Conservation (phyloP, 1,140 invertebrate genomes). For the Eupeodes corollae region DNA sequence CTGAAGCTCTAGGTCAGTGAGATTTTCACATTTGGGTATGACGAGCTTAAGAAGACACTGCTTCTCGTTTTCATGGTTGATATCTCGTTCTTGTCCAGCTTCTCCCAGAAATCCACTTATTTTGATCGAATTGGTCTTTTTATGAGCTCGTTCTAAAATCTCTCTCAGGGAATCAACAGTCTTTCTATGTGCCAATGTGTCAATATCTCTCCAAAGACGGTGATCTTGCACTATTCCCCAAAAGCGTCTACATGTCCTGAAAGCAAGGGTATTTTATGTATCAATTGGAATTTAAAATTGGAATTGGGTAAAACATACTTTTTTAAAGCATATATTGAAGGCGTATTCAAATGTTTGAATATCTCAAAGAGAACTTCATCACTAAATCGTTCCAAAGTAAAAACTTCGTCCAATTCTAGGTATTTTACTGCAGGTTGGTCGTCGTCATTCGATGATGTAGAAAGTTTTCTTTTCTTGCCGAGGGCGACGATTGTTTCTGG, state of each 20-base stretch:
- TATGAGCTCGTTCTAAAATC: conserved; percentile 37
- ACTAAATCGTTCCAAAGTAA: conserved; percentile 28
- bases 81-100: conserved; percentile 26
- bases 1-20: conserved; percentile 41
- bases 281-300: not conserved
- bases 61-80: conserved; percentile 25
- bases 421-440: no score
- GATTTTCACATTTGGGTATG: conserved; percentile 22
- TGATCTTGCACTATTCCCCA: conserved; percentile 39
- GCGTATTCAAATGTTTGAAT: conserved; percentile 39
- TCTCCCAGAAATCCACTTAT: conserved; percentile 28
- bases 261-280: not conserved
- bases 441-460: no score
- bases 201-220: conserved; percentile 42
- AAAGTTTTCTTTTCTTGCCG: no score
- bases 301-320: conserved; percentile 32
- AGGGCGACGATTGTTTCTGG: no score
- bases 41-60: conserved; percentile 28
- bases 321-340: conserved; percentile 40
- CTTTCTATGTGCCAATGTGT: conserved; percentile 37
- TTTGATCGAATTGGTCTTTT: conserved; percentile 38
- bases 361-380: conserved; percentile 44
- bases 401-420: no score
- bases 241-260: conserved; percentile 40
- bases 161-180: conserved; percentile 36